These are phyloP conservation scores for Osmerus eperlanus DNA, from an alignment of 2,113 vertebrate genomes.

Conservation along the genomic window DNA sequence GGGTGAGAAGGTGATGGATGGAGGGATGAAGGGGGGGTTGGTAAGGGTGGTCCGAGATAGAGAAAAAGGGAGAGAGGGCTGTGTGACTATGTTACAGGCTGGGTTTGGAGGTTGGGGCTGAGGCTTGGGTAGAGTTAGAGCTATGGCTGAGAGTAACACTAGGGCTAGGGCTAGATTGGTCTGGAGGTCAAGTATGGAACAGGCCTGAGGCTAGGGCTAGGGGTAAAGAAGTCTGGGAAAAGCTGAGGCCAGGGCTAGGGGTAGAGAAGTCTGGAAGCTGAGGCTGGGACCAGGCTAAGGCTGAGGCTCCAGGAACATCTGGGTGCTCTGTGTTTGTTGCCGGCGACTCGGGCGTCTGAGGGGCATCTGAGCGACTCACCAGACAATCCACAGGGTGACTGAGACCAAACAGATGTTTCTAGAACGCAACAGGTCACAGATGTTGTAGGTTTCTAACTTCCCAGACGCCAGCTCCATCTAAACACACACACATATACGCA, in stretches of 20 bases:
- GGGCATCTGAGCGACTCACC: conserved; percentile 73
- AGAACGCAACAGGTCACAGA: conserved; percentile 81
- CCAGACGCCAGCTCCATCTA: conserved; percentile 34
- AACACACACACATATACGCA: conserved; percentile 6
- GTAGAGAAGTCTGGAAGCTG: not conserved
- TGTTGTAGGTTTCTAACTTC: conserved; percentile 67
- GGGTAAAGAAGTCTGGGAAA: too few species aligned
- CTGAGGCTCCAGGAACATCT: not conserved
- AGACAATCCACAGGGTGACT: conserved; percentile 82
- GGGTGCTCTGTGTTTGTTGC: conserved; percentile 15
- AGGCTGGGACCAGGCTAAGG: not conserved
- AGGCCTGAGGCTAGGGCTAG: too few species aligned
- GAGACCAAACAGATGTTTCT: conserved; percentile 82
- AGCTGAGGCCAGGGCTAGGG: not conserved
- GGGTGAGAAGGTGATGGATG: too few species aligned
- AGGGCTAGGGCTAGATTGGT: too few species aligned
- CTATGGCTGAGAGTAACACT: too few species aligned
- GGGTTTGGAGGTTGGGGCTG: too few species aligned
- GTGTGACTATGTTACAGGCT: too few species aligned
- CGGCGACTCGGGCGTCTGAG: not conserved
- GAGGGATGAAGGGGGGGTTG: too few species aligned
- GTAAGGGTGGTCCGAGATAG: too few species aligned
- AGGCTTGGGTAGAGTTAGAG: too few species aligned
- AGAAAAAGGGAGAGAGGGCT: too few species aligned
- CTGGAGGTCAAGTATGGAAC: too few species aligned